Conservation (phyloP, 2,113 vertebrate genomes). For the Colossoma macropomum region DNA sequence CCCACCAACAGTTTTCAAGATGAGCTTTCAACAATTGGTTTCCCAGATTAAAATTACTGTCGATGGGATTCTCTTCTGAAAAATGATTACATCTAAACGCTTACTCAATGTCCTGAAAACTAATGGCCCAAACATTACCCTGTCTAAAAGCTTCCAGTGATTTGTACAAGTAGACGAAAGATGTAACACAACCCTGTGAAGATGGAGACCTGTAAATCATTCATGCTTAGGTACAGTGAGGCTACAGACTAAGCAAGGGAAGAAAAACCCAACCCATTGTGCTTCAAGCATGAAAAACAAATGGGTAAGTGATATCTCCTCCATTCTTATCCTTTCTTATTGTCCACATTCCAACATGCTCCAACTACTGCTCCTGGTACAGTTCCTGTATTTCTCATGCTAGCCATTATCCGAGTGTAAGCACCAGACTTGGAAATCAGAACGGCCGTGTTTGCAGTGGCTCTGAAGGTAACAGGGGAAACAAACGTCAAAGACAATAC, state of each 20-base stretch:
- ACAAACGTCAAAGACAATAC: neutral
- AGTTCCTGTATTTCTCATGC: neutral
- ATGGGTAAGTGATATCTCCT: neutral
- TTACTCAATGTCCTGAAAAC: neutral
- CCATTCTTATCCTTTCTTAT: neutral
- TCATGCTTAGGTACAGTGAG: neutral
- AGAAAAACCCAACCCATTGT: neutral
- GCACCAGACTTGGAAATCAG: neutral
- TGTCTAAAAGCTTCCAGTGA: neutral
- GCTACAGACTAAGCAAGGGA: neutral
- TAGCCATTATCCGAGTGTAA: neutral
- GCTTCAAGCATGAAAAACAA: neutral
- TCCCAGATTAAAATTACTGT: neutral
- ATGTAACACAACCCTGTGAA: neutral
- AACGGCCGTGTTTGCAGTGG: neutral
- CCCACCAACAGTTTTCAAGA: neutral
- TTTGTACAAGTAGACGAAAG: neutral
- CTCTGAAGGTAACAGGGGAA: neutral
- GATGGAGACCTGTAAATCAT: neutral
- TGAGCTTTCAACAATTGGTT: neutral
- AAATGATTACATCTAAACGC: neutral
- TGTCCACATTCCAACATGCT: neutral
- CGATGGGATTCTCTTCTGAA: too few relatives aligned
- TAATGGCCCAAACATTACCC: neutral
- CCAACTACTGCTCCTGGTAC: neutral